Evolutionary conservation across 2,888 invertebrate genomes (phyloP), one percentile per base, ranked within the genome.

Genomic region (Allophyes oxyacanthae): DNA sequence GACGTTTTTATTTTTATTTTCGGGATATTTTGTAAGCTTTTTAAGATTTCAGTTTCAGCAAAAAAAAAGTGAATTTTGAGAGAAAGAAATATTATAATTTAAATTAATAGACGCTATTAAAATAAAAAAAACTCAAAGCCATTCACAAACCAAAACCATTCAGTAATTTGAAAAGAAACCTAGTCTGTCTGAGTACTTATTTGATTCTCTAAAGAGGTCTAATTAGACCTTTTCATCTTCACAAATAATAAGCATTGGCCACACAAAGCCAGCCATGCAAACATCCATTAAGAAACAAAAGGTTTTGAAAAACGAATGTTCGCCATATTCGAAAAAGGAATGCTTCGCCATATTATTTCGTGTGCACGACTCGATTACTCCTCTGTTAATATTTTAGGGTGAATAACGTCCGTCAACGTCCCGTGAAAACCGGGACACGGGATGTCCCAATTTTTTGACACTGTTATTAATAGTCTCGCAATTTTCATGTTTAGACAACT

Each of bases 381-480:
- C 56, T 51, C 49, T 62, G 42, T 62, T 66, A 63, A 71, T 71
- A 75, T 71, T 71, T 63, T 10, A 54, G 53, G 56, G 40, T 25
- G 37, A 42, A n/a, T 49, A 30, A 36, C 41, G 51, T 44, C 56
- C 51, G 66, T 52, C 53, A 50, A 11, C 33, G 49, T 59, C 37
- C 65, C 50, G 49, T 20, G 40, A 49, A 33, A 64, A 50, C 52
- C 32, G 50, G 71, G 50, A 64, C 53, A 50, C 20, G 30, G 34
- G 37, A n/a, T 28, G 67, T 55, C 40, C 62, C 57, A 57, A 63
- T 57, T 57, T 65, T 59, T 49, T 10, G 10, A 20, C 34, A 8
- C 36, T 30, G 36, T 40, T 64, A 51, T 57, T 56, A 63, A 55
- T 43, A 56, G 14, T 11, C 49, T 11, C 32, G 34, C 8, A 15